Percentiles rank a stretch among this genome's conserved stretches.
Conservation (phyloP, 1,140 invertebrate genomes). For the Xylocopa sonorina region DNA sequence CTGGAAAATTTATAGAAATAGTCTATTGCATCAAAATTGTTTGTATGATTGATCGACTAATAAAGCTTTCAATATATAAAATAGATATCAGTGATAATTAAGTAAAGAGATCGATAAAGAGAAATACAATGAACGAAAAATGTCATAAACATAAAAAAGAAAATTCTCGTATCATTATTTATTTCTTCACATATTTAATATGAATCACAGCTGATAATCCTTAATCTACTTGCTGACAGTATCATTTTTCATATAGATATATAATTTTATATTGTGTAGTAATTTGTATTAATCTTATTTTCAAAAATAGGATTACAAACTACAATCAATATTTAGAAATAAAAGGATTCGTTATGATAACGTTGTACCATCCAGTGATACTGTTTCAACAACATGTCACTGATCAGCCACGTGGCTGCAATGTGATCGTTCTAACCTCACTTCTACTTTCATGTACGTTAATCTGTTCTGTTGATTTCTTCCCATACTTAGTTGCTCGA, state of each 20-base stretch:
- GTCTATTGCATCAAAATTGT: too few species aligned
- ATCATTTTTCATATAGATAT: not conserved
- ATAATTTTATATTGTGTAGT: too few species aligned
- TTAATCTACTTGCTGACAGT: conserved; percentile 3
- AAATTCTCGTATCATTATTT: not conserved
- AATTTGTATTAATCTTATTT: too few species aligned
- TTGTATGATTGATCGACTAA: too few species aligned
- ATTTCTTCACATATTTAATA: not conserved
- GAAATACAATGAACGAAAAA: too few species aligned
- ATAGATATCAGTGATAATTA: not conserved
- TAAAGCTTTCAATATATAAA: not conserved
- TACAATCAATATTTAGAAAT: not conserved
- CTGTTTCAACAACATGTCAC: not conserved
- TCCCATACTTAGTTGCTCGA: not conserved
- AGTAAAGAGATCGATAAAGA: too few species aligned
- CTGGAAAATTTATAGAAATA: too few species aligned
- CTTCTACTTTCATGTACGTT: conserved; percentile 26
- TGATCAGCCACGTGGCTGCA: conserved; percentile 40
- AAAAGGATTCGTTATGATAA: not conserved
- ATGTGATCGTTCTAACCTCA: conserved; percentile 39
- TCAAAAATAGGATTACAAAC: not conserved
- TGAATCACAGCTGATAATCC: not conserved
- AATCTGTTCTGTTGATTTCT: not conserved
- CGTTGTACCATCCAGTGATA: not conserved
- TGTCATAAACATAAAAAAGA: too few species aligned